A percentile compares a stretch with the other conserved stretches of the same genome.
These are phyloP conservation scores for Dusona sp. DNA, from an alignment of 2,888 invertebrate species.

Conservation along the genomic window DNA sequence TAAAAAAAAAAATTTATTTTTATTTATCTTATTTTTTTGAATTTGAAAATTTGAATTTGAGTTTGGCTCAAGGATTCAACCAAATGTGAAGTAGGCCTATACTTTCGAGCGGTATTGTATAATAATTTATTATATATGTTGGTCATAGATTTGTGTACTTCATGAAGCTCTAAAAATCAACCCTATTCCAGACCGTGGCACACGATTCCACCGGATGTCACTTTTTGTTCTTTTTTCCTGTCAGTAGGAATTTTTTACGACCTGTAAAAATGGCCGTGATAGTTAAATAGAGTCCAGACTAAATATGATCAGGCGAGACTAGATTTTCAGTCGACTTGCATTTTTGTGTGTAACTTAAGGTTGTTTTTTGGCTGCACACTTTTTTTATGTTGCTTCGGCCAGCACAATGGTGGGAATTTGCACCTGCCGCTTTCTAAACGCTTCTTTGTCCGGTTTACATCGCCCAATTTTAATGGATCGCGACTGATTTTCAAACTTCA, in stretches of 20 bases:
- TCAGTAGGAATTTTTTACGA: slow-evolving; percentile 2
- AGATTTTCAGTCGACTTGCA: not conserved
- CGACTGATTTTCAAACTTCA: too few relatives aligned
- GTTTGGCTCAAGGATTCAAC: too few relatives aligned
- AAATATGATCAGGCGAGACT: not conserved
- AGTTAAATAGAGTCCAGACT: not conserved
- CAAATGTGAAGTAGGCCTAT: not conserved
- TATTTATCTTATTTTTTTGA: too few relatives aligned
- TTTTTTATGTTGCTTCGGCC: too few relatives aligned
- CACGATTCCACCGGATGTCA: slow-evolving; percentile 64
- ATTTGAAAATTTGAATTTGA: too few relatives aligned
- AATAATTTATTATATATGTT: not conserved
- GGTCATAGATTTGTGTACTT: not conserved
- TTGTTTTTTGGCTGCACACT: too few relatives aligned
- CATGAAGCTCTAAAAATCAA: slow-evolving; percentile 45
- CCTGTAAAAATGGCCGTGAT: not conserved
- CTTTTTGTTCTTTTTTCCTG: slow-evolving; percentile 33
- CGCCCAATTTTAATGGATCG: too few relatives aligned
- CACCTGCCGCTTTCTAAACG: too few relatives aligned
- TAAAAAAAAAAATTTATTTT: too few relatives aligned
- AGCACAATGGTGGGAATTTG: too few relatives aligned
- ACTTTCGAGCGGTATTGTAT: not conserved
- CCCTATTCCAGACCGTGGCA: slow-evolving; percentile 69
- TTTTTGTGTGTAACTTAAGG: not conserved
- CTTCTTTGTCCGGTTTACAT: too few relatives aligned